phyloP scores from a whole-genome alignment of 2,888 invertebrate species.

The Epiblema foenella region DNA sequence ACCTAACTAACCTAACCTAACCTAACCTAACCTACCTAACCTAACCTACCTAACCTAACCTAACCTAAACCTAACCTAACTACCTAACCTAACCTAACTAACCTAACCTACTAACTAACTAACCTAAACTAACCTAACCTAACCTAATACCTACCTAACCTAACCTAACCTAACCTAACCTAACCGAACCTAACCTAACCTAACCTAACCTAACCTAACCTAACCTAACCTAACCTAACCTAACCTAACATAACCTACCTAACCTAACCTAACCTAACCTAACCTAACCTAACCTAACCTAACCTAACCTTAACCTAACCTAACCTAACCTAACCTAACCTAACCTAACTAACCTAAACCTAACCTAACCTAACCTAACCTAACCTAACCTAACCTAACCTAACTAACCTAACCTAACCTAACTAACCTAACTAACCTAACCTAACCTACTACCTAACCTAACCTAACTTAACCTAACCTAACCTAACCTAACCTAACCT shows the following conservation, averaged over 20 bases:
- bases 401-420: background rate
- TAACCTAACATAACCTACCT: too few relatives aligned
- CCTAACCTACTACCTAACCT: slow-evolving; percentile 8
- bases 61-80: slow-evolving; percentile 5
- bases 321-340: slow-evolving; percentile 47
- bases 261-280: too few relatives aligned
- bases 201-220: slow-evolving; percentile 47
- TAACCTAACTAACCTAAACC: slow-evolving; percentile 45
- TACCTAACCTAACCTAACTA: slow-evolving; percentile 20
- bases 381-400: background rate
- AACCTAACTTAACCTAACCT: background rate
- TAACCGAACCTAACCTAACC: slow-evolving; percentile 48
- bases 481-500: too few relatives aligned
- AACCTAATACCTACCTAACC: slow-evolving; percentile 46
- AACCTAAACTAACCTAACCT: too few relatives aligned
- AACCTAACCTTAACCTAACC: too few relatives aligned
- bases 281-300: too few relatives aligned
- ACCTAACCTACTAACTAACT: too few relatives aligned
- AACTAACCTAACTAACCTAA: slow-evolving; percentile 5
- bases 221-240: slow-evolving; percentile 47
- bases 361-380: slow-evolving; percentile 9
- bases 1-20: too few relatives aligned
- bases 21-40: background rate
- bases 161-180: slow-evolving; percentile 48
- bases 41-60: background rate